These are phyloP conservation scores for Ormyrus nitidulus DNA, from an alignment of 2,888 invertebrate genomes.

Conservation along the genomic window DNA sequence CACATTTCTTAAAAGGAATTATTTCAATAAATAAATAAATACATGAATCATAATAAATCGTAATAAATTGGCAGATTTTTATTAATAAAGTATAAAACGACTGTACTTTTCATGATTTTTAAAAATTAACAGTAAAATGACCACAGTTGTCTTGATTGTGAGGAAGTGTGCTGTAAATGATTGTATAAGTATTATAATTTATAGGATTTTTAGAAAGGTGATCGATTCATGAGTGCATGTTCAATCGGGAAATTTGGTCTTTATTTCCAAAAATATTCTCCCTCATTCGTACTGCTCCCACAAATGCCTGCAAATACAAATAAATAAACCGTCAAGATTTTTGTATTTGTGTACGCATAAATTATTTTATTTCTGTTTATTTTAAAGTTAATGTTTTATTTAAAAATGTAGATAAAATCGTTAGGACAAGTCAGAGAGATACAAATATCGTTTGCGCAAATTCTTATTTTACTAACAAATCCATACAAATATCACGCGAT, in stretches of 20 bases:
- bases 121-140: slow-evolving; percentile 53
- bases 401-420: slow-evolving; percentile 37
- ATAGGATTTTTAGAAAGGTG: slow-evolving; percentile 64
- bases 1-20: slow-evolving; percentile 43
- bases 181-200: slow-evolving; percentile 47
- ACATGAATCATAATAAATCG: slow-evolving; percentile 25
- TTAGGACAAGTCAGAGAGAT: slow-evolving; percentile 58
- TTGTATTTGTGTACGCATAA: slow-evolving; percentile 34
- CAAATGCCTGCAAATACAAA: slow-evolving; percentile 75
- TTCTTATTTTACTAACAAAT: slow-evolving; percentile 26
- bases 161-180: slow-evolving; percentile 47
- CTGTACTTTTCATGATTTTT: slow-evolving; percentile 48
- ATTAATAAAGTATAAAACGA: slow-evolving; percentile 58
- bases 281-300: slow-evolving; percentile 65
- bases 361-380: slow-evolving; percentile 34
- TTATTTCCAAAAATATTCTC: slow-evolving; percentile 73
- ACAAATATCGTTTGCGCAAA: slow-evolving; percentile 59
- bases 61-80: slow-evolving; percentile 54
- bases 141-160: slow-evolving; percentile 47
- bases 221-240: slow-evolving; percentile 66
- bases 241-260: slow-evolving; percentile 74
- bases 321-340: slow-evolving; percentile 67
- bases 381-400: slow-evolving; percentile 12
- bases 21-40: slow-evolving; percentile 45
- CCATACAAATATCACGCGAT: slow-evolving; percentile 28